Conservation (phyloP, 35 echinoderm and acorn worm genomes). For the Heliocidaris tuberculata region DNA sequence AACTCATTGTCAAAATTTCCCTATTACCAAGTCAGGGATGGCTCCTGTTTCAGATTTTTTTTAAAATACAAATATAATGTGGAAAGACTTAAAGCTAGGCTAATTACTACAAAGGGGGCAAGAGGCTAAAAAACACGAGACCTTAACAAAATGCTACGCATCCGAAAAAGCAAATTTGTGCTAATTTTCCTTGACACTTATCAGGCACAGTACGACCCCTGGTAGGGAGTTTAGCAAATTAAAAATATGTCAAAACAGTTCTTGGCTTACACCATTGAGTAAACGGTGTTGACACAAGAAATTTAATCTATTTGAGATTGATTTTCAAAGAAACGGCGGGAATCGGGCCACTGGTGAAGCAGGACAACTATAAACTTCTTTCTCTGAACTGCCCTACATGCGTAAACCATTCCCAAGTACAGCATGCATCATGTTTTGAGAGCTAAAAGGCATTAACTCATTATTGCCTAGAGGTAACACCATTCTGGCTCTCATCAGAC, state of each 20-base stretch:
- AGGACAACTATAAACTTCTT: not conserved
- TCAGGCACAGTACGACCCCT: not conserved
- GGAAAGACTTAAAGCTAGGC: no score
- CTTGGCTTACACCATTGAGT: not conserved
- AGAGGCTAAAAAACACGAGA: not conserved
- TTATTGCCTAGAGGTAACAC: no score
- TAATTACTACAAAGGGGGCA: not conserved
- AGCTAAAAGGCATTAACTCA: no score
- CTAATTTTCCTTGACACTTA: not conserved
- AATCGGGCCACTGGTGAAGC: not conserved
- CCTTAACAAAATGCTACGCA: not conserved
- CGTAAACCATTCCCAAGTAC: no score
- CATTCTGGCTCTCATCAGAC: no score
- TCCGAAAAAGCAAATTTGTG: not conserved
- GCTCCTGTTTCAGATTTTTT: no score
- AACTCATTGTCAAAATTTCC: no score
- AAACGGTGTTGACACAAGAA: constrained; percentile 3
- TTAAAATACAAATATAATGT: no score
- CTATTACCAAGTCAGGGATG: no score
- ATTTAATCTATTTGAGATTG: constrained; percentile 29
- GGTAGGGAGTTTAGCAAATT: constrained; percentile 1
- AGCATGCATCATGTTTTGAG: no score
- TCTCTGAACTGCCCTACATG: not conserved
- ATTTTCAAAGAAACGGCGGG: not conserved
- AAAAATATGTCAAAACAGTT: not conserved